These are phyloP conservation scores for Drosophila helvetica DNA, from an alignment of 2,888 invertebrate genomes.

Conservation along the genomic window DNA sequence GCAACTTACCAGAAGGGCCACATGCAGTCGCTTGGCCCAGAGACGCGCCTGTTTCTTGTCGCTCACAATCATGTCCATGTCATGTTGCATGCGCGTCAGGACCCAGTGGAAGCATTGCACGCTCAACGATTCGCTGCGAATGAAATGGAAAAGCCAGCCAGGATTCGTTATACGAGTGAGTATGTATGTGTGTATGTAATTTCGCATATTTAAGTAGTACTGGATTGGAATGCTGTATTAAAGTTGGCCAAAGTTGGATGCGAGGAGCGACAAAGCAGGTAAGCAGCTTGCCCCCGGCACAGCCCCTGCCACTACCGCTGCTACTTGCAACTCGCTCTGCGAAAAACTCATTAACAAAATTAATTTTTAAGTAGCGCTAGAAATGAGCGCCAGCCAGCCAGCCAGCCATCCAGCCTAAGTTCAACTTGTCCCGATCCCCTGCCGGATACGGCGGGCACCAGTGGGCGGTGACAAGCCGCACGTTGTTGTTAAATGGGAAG, in stretches of 20 bases:
- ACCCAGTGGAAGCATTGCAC: constrained; percentile 96
- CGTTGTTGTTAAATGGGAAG: constrained; percentile 9
- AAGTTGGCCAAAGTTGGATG: constrained; percentile 41
- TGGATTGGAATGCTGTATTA: constrained; percentile 33
- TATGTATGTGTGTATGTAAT: not conserved
- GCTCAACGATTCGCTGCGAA: constrained; percentile 94
- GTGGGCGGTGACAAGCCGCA: constrained; percentile 58
- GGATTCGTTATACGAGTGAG: constrained; percentile 41
- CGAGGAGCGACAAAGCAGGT: constrained; percentile 38
- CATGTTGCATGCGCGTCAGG: constrained; percentile 88
- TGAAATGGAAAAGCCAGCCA: constrained; percentile 78
- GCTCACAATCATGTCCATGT: constrained; percentile 93
- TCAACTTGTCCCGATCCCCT: not conserved
- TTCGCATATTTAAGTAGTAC: constrained; percentile 26
- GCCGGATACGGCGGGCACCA: not conserved
- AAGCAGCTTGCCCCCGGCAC: constrained; percentile 32
- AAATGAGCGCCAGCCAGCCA: constrained; percentile 66
- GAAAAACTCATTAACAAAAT: constrained; percentile 82
- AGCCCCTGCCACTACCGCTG: constrained; percentile 5
- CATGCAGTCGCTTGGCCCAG: constrained; percentile 94
- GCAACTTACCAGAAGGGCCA: constrained; percentile 87
- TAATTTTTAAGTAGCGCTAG: constrained; percentile 80
- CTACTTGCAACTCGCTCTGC: constrained; percentile 56
- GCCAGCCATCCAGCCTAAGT: constrained; percentile 48
- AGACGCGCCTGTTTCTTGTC: constrained; percentile 93